These are phyloP conservation scores for Salvelinus sp. DNA, from an alignment of 2,113 vertebrate species.

Conservation along the genomic window DNA sequence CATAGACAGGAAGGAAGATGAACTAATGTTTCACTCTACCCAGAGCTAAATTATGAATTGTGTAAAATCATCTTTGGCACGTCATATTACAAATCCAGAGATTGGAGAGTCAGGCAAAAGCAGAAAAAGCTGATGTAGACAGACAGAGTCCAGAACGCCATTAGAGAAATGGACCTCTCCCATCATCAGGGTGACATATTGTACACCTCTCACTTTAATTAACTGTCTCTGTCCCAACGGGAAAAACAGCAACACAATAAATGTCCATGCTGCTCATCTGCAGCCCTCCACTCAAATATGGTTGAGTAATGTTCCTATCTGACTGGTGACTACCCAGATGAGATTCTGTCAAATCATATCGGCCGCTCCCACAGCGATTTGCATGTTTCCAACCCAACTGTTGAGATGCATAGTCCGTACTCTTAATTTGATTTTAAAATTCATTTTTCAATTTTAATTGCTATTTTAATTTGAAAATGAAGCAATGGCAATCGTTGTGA, in stretches of 20 bases:
- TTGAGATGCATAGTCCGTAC: constrained; percentile 51
- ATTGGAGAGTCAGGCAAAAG: constrained; percentile 46
- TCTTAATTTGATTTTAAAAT: constrained; percentile 69
- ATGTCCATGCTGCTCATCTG: constrained; percentile 59
- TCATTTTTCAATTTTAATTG: constrained; percentile 27
- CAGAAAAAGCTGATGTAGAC: constrained; percentile 60
- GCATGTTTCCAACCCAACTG: constrained; percentile 56
- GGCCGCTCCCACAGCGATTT: constrained; percentile 43
- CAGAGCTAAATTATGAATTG: constrained; percentile 68
- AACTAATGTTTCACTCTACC: constrained; percentile 46
- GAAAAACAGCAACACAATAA: constrained; percentile 63
- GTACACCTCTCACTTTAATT: constrained; percentile 57
- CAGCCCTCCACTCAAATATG: constrained; percentile 42
- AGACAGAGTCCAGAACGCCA: constrained; percentile 45
- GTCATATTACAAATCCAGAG: constrained; percentile 55
- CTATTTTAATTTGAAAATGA: not conserved
- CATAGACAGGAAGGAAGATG: constrained; percentile 59
- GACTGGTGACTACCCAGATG: constrained; percentile 46
- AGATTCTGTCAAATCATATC: constrained; percentile 62
- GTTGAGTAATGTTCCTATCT: constrained; percentile 61
- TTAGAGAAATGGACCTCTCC: constrained; percentile 47
- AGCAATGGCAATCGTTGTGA: not conserved
- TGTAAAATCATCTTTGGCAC: constrained; percentile 63
- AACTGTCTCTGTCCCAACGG: constrained; percentile 62
- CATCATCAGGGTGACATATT: constrained; percentile 36